Evolutionary conservation across 2,797 vertebrate species (phyloP), one percentile per base, ranked within the genome.

Genomic region (Sardinella longiceps): DNA sequence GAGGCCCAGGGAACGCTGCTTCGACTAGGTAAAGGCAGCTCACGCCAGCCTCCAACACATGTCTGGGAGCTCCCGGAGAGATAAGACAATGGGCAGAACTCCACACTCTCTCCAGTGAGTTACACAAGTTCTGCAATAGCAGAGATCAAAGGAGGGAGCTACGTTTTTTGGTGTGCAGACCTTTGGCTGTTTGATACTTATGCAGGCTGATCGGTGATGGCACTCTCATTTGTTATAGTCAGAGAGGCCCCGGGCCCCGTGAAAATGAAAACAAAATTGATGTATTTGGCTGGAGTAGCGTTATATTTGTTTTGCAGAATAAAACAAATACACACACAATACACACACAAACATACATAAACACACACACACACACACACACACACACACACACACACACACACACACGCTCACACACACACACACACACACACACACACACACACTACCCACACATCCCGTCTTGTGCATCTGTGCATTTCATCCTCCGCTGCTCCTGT

Each of bases 351-450:
- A 39, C 48, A 30, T 7, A 84, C 20, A 84, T 23, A 80, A 70
- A 60, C 30, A 80, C 81, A 48, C n/a, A 74, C 33, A 50, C 74
- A 60, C 39, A 18, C 53, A 51, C 28, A 80, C 51, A 80, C 15
- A 48, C 18, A 60, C 37, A 60, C 6, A 39, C 48, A 30, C 14
- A 84, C 20, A 84, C 25, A 80, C 66, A 60, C 30, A 80, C 81
- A 48, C n/a, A 74, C 33, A 50, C 51, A 77, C n/a, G 37, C 37
- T 3, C 48, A 86, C 84, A 10, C 15, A 53, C 18, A 25, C 23
- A 84, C 83, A 84, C n/a, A 77, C 43, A 86, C 70, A 77, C 81
- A 81, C 83, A n/a, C 60, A 82, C 83, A 80, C 45, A 15, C 28
- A 85, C 58, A 53, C 77, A 46, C 39, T 48, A 63, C 84, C 50